Conservation (phyloP, 2,797 vertebrate genomes). For the Vultur gryphus region DNA sequence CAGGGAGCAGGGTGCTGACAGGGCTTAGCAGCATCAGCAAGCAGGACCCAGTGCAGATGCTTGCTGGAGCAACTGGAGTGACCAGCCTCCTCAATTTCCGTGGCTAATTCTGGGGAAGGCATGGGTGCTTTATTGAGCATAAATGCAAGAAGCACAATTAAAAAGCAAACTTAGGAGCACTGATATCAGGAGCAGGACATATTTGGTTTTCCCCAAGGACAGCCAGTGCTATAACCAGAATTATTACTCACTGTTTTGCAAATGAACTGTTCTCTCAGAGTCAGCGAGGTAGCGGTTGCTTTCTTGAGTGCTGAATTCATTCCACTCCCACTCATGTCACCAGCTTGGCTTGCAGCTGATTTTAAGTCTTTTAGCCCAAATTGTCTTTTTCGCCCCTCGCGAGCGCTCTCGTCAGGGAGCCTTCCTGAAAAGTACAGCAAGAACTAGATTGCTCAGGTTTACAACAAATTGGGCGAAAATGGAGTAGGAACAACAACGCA, state of each 20-base stretch:
- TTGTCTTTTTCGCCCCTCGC: background rate
- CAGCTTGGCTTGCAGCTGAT: background rate
- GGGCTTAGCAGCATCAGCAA: background rate
- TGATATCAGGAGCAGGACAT: background rate
- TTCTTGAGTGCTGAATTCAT: background rate
- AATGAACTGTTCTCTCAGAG: background rate
- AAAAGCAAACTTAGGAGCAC: background rate
- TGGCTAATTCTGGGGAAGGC: background rate
- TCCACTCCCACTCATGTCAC: constrained; percentile 22
- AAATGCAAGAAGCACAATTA: background rate
- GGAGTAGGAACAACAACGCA: background rate
- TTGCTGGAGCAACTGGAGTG: background rate
- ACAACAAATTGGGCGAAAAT: background rate
- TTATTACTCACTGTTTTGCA: background rate
- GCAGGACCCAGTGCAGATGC: background rate
- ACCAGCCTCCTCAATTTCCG: background rate
- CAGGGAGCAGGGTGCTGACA: background rate
- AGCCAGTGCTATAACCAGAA: background rate
- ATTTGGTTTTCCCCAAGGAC: constrained; percentile 18
- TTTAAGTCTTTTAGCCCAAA: background rate
- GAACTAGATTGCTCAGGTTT: background rate
- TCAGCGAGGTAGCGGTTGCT: background rate
- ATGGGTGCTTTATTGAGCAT: background rate
- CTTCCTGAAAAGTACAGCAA: constrained; percentile 16
- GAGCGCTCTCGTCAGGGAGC: background rate